Base-by-base conservation (phyloP, 2,113 vertebrate genomes). In the Sturnira hondurensis region DNA sequence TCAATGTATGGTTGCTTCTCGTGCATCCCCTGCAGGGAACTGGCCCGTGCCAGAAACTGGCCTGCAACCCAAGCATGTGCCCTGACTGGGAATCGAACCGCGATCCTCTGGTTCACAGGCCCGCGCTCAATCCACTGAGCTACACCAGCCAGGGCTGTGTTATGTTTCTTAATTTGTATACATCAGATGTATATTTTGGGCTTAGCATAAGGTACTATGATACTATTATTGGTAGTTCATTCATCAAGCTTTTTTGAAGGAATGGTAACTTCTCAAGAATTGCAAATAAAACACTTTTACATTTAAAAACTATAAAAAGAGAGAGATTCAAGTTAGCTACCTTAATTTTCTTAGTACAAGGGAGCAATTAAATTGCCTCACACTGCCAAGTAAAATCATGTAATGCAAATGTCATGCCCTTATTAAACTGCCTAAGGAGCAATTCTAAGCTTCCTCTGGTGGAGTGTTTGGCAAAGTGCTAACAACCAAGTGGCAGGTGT, bases 281-380 rank as follows among this genome's bases (percentile, higher is more conserved):
- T 98, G 98, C 98, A 97, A 98, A 98, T 98, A 98, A 98, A 89
- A 31, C 76, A 86, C 98, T 98, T 98, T 98, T 98, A 97, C 98
- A 98, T 89, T 97, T 96, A 93, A 95, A 82, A 76, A n/a, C 16
- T 76, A 11, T 12, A 76, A 50, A 67, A 76, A 74, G 2, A 47
- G 7, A 50, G 15, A 92, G 85, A 91, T 85, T 47, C 36, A 95
- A 86, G 67, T 88, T 70, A 91, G 78, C 19, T 31, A 43, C 16
- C 71, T 94, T 78, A 61, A 96, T 92, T 95, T 95, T 67, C 70
- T 41, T 13, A 96, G 56, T 14, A 90, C 15, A 96, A 91, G 28
- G 86, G 77, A 85, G 36, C 54, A 19, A 0, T 0, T 92, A 92
- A 86, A 54, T 50, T 95, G 93, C 5, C 28, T 96, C 50, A 95